Conservation (phyloP, 1,140 invertebrate species). For the Brachionus asplanchnoidis region DNA sequence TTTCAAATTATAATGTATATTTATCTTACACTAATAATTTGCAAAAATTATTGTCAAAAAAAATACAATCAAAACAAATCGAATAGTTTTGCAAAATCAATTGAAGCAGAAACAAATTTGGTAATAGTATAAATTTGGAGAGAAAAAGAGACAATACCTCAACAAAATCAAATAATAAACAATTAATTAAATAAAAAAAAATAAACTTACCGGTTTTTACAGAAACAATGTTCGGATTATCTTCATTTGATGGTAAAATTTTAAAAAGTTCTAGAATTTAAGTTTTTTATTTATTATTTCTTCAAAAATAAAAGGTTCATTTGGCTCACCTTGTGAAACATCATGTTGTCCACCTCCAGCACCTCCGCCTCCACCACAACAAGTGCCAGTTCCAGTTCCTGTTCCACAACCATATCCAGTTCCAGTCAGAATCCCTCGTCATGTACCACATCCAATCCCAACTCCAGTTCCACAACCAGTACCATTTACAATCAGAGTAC, state of each 20-base stretch:
- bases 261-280: too few species aligned
- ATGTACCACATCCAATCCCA: background rate
- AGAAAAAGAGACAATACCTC: background rate
- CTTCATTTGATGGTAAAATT: background rate
- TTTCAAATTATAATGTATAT: background rate
- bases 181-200: background rate
- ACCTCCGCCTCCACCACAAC: background rate
- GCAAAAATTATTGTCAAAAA: background rate
- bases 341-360: background rate
- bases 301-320: too few species aligned
- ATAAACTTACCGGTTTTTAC: background rate
- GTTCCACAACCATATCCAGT: background rate
- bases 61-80: background rate
- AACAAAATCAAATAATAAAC: background rate
- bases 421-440: background rate
- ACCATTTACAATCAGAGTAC: background rate
- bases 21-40: background rate
- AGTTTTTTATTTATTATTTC: too few species aligned
- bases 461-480: background rate
- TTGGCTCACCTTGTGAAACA: background rate
- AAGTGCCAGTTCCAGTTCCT: slow-evolving; percentile 6
- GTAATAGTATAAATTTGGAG: background rate
- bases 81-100: background rate
- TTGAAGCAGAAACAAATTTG: background rate
- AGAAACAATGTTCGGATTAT: background rate